Conservation (phyloP, 2,888 invertebrate genomes). For the Lottia scabra region DNA sequence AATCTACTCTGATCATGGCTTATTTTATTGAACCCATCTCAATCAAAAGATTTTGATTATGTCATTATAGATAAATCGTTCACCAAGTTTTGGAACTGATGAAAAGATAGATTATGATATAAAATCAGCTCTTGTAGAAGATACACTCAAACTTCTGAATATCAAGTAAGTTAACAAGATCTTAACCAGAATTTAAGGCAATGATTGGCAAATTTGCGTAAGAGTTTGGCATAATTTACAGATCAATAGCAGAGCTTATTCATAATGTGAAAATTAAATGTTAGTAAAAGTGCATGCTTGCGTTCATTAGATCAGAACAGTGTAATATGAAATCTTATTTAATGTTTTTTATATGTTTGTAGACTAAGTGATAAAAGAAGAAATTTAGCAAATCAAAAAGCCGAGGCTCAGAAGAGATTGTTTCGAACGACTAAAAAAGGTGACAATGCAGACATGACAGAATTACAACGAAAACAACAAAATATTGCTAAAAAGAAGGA, state of each 20-base stretch:
- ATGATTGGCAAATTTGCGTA: too few species aligned
- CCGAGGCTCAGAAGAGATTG: conserved; percentile 65
- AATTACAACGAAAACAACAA: conserved; percentile 52
- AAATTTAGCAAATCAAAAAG: conserved; percentile 66
- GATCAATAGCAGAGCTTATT: too few species aligned
- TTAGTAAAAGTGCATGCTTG: too few species aligned
- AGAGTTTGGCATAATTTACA: too few species aligned
- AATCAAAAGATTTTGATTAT: background rate
- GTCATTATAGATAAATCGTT: conserved; percentile 64
- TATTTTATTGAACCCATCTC: too few species aligned
- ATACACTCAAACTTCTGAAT: conserved; percentile 66
- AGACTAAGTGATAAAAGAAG: conserved; percentile 66
- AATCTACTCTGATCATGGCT: too few species aligned
- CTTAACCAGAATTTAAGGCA: too few species aligned
- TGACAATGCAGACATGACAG: conserved; percentile 50
- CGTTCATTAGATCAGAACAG: too few species aligned
- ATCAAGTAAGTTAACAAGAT: conserved; percentile 59
- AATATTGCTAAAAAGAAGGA: conserved; percentile 60
- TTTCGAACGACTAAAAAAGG: conserved; percentile 56
- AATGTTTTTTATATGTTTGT: background rate
- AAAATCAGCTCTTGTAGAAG: conserved; percentile 65
- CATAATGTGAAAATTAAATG: too few species aligned
- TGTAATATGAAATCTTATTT: background rate
- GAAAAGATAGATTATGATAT: conserved; percentile 67
- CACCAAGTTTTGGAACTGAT: conserved; percentile 69